Base-by-base conservation (phyloP, 2,113 vertebrate species). In the Crotalus horridus region DNA sequence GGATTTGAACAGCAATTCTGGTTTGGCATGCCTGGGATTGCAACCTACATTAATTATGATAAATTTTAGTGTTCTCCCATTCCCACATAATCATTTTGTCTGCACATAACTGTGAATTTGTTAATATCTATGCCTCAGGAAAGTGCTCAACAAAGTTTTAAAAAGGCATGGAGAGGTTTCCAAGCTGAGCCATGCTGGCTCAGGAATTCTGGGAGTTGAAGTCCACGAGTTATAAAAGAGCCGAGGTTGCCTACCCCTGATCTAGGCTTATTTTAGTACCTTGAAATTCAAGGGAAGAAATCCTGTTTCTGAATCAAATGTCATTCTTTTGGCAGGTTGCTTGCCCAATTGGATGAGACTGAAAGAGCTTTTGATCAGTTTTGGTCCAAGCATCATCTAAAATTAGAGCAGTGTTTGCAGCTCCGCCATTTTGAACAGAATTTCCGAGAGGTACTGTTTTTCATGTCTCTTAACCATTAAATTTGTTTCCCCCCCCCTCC, bases 371-470 rank as follows among this genome's bases (percentile, higher is more conserved):
- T 99, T 95, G 98, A 98, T 96, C 98, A 98, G 69, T 99, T 99
- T 97, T 99, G 98, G 98, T 98, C 97, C 74, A 98, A 98, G 95
- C 99, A 99, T 95, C 98, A 99, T 93, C 96, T 98, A 87, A 99
- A 99, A 94, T 96, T 99, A 95, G 98, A 98, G 95, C 98, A 99
- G 61, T 99, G 98, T 94, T 96, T 99, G 92, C 99, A 99, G 95
- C 97, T 99, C n/a, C 98, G 98, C 3, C 98, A 98, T 96, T 99
- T 99, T 97, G 99, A 99, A 89, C 98, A 98, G 24, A 98, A 98
- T 95, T 99, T 99, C 96, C 97, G 97, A 98, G 98, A 99, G 98
- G 99, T 99, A 97, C 17, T 81, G 0, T 64, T 93, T 56, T 39
- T 81, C 93, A 91, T 88, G n/a, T 69, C 81, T 89, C 10, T 81